Conservation (phyloP, 1,140 invertebrate species). For the Neelides sp. region DNA sequence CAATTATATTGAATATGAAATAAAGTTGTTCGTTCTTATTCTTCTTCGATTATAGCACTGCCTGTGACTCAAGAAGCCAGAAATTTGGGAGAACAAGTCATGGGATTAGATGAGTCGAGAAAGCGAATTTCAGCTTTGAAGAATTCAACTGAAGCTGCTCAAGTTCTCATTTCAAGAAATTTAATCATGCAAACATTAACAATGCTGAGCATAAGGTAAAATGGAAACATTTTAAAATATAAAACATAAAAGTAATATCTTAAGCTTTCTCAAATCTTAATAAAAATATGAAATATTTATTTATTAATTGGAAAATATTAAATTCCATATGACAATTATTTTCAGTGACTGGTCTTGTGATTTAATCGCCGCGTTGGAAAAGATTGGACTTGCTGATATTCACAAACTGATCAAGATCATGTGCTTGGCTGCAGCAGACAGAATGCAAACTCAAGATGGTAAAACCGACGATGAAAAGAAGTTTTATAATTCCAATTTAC, state of each 20-base stretch:
- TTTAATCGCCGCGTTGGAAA: constrained; percentile 42
- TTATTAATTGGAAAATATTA: neutral
- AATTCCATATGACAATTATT: constrained; percentile 16
- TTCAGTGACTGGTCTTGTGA: constrained; percentile 40
- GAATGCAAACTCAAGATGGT: constrained; percentile 34
- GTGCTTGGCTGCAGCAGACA: constrained; percentile 46
- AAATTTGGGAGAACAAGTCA: constrained; percentile 45
- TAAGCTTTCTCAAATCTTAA: too few species aligned
- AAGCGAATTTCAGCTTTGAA: constrained; percentile 43
- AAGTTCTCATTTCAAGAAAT: constrained; percentile 44
- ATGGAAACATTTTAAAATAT: too few species aligned
- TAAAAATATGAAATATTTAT: too few species aligned
- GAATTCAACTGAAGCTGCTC: constrained; percentile 40
- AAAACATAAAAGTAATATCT: too few species aligned
- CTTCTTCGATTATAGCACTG: neutral
- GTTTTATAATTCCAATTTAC: neutral
- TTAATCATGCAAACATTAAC: constrained; percentile 45
- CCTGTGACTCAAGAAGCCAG: neutral
- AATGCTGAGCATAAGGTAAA: constrained; percentile 42
- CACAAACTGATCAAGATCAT: constrained; percentile 48
- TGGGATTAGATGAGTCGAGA: constrained; percentile 36
- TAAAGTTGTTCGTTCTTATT: neutral
- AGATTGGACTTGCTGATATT: constrained; percentile 48
- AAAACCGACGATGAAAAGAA: constrained; percentile 13
- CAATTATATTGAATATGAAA: too few species aligned